Evolutionary conservation across 2,113 vertebrate genomes (phyloP).

Genomic region (Platichthys stellatus): DNA sequence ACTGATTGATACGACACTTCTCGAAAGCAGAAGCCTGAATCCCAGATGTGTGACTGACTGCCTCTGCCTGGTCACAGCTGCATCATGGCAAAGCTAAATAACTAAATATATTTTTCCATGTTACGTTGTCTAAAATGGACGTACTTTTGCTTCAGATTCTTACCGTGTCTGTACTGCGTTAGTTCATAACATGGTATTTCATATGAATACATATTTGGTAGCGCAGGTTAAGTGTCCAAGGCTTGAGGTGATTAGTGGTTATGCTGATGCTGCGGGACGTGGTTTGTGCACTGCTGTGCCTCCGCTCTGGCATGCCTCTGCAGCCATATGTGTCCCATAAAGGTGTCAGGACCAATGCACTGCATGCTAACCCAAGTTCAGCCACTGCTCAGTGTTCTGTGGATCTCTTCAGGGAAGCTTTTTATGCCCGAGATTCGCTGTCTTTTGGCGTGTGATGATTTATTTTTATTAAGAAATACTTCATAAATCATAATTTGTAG

Average conservation of each 20-base stretch:
- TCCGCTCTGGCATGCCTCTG: slow-evolving; percentile 43
- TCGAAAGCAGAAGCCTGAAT: background rate
- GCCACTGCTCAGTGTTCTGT: slow-evolving; percentile 24
- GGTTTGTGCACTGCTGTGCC: slow-evolving; percentile 26
- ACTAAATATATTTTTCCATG: background rate
- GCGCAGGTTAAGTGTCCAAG: slow-evolving; percentile 43
- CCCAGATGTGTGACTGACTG: background rate
- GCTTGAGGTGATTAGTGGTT: slow-evolving; percentile 52
- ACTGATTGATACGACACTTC: background rate
- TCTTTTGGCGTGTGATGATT: slow-evolving; percentile 16
- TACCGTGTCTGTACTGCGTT: background rate
- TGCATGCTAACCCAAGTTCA: slow-evolving; percentile 51
- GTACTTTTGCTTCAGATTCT: background rate
- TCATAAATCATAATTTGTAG: background rate
- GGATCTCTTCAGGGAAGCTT: slow-evolving; percentile 33
- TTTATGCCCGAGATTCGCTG: slow-evolving; percentile 15
- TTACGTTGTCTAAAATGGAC: too few relatives aligned
- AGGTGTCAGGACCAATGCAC: slow-evolving; percentile 66
- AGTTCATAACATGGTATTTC: background rate
- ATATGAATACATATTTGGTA: background rate
- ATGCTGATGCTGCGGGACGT: slow-evolving; percentile 53
- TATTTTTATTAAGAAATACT: background rate
- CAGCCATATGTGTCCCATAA: slow-evolving; percentile 69
- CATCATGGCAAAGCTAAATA: background rate
- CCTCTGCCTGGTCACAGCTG: background rate